Evolutionary conservation across 2,113 vertebrate genomes (phyloP).

Genomic region (Cephalopterus ornatus): DNA sequence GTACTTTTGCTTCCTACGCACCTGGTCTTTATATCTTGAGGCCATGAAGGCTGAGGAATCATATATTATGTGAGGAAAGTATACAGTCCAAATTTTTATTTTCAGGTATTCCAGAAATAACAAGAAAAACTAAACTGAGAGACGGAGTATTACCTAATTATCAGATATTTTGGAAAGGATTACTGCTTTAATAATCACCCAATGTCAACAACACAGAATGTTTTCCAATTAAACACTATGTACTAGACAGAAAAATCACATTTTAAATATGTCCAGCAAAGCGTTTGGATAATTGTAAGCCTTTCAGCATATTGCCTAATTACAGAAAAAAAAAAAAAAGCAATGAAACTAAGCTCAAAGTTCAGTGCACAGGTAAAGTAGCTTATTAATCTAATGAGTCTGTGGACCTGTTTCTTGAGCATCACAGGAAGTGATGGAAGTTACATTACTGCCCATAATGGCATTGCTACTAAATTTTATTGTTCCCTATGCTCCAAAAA

Average conservation of each 20-base stretch:
- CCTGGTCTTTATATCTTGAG: background rate
- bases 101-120: background rate
- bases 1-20: background rate
- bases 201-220: background rate
- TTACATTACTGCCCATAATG: background rate
- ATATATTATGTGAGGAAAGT: background rate
- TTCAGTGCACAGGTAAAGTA: background rate
- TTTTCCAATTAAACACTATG: background rate
- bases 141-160: background rate
- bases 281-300: background rate
- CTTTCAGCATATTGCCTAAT: background rate
- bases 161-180: background rate
- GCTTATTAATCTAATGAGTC: background rate
- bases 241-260: background rate
- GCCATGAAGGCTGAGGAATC: background rate
- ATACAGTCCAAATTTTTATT: background rate
- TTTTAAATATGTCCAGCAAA: background rate
- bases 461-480: background rate
- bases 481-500: background rate
- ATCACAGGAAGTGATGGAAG: background rate
- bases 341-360: background rate
- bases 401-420: background rate
- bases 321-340: background rate
- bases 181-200: background rate
- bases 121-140: background rate